These are phyloP conservation scores for Taenioides sp. DNA, from an alignment of 2,797 vertebrate genomes.

Conservation along the genomic window DNA sequence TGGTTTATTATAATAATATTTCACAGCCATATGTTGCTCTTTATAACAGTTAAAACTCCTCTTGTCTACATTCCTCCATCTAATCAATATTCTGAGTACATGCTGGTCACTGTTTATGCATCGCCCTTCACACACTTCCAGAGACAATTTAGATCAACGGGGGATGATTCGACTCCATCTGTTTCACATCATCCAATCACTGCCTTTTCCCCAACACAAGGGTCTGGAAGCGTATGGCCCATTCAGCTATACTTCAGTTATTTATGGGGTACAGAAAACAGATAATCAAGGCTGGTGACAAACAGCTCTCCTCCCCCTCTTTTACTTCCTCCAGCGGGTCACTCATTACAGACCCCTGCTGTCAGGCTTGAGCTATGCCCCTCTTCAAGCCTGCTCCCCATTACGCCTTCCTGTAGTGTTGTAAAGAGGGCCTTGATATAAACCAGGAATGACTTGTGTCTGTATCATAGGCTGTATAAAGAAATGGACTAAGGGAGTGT, in stretches of 20 bases:
- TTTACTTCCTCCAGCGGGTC: slow-evolving; percentile 27
- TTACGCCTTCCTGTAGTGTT: slow-evolving; percentile 14
- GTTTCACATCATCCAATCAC: slow-evolving; percentile 19
- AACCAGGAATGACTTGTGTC: background rate
- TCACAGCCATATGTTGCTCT: background rate
- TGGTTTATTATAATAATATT: background rate
- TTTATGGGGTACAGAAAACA: slow-evolving; percentile 21
- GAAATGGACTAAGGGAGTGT: no score
- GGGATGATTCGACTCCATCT: slow-evolving; percentile 30
- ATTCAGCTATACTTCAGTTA: slow-evolving; percentile 34
- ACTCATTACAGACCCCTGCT: slow-evolving; percentile 47
- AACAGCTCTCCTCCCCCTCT: slow-evolving; percentile 26
- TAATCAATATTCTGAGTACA: slow-evolving; percentile 32
- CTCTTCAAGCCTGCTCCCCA: slow-evolving; percentile 12
- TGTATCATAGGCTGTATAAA: background rate
- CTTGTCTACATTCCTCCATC: background rate
- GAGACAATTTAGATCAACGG: slow-evolving; percentile 22
- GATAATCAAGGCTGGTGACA: slow-evolving; percentile 23
- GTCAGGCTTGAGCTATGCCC: slow-evolving; percentile 51
- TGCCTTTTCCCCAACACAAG: slow-evolving; percentile 27
- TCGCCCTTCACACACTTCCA: slow-evolving; percentile 32
- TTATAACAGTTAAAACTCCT: background rate
- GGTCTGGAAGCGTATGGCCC: slow-evolving; percentile 38
- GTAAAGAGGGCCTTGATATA: slow-evolving; percentile 18
- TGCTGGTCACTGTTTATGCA: background rate